These are phyloP conservation scores for Sepiola atlantica DNA, from an alignment of 2,888 invertebrate genomes.

Conservation along the genomic window DNA sequence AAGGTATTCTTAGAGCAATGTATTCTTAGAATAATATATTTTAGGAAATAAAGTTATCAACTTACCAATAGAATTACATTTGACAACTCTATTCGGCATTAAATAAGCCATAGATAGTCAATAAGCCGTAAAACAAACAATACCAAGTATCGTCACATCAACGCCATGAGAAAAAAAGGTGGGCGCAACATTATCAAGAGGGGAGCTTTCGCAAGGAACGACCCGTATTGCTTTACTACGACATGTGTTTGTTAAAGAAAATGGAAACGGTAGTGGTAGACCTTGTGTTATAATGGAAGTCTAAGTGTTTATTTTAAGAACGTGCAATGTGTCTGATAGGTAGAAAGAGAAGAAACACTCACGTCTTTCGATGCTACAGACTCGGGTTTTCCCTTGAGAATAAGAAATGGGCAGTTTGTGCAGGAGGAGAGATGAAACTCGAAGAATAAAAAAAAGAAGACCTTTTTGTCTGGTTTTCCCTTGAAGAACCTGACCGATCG, in stretches of 20 bases:
- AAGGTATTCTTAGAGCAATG: no score
- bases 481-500: not conserved
- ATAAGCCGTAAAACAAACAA: no score
- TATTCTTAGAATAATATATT: no score
- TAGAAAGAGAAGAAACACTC: not conserved
- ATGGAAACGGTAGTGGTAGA: not conserved
- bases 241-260: not conserved
- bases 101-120: no score
- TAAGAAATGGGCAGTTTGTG: not conserved
- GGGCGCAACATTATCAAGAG: not conserved
- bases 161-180: no score
- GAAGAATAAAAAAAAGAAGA: no score
- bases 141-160: no score
- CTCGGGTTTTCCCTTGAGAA: not conserved
- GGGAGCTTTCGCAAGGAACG: not conserved
- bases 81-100: no score
- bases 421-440: not conserved
- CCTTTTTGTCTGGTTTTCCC: not conserved
- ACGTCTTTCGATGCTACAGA: not conserved
- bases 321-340: not conserved
- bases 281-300: not conserved
- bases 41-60: no score
- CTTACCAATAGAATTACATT: no score
- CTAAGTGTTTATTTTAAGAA: not conserved
- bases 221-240: not conserved